phyloP scores from a whole-genome alignment of 2,797 vertebrate species.

The Muscicapa striata region DNA sequence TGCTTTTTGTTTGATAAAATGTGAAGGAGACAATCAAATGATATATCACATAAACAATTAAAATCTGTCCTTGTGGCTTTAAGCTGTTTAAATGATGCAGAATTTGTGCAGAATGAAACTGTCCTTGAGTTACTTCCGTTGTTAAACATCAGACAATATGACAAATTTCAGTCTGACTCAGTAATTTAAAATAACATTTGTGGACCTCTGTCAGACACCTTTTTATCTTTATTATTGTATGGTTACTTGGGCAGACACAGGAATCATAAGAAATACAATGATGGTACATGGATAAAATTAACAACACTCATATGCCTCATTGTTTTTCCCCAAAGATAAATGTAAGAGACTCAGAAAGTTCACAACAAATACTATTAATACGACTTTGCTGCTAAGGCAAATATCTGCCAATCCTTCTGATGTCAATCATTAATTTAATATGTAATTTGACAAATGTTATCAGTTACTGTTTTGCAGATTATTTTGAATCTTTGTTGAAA shows the following conservation, averaged over 20 bases:
- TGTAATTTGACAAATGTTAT: background rate
- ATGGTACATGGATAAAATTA: conserved; percentile 49
- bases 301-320: background rate
- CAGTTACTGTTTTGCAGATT: background rate
- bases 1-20: conserved; percentile 29
- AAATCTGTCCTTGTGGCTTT: conserved; percentile 57
- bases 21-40: conserved; percentile 56
- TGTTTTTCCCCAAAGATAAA: conserved; percentile 51
- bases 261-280: conserved; percentile 51
- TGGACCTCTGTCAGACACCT: conserved; percentile 35
- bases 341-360: background rate
- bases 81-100: conserved; percentile 59
- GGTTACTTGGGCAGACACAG: conserved; percentile 35
- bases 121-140: conserved; percentile 65
- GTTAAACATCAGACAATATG: conserved; percentile 54
- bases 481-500: background rate
- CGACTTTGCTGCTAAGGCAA: background rate
- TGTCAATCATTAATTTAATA: background rate
- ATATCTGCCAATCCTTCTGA: background rate
- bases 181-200: conserved; percentile 52
- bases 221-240: conserved; percentile 75
- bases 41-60: conserved; percentile 75
- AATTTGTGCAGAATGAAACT: conserved; percentile 30
- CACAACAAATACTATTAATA: background rate
- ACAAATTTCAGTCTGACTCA: conserved; percentile 63